phyloP scores from a whole-genome alignment of 2,888 invertebrate genomes.

The Tachina lurida region DNA sequence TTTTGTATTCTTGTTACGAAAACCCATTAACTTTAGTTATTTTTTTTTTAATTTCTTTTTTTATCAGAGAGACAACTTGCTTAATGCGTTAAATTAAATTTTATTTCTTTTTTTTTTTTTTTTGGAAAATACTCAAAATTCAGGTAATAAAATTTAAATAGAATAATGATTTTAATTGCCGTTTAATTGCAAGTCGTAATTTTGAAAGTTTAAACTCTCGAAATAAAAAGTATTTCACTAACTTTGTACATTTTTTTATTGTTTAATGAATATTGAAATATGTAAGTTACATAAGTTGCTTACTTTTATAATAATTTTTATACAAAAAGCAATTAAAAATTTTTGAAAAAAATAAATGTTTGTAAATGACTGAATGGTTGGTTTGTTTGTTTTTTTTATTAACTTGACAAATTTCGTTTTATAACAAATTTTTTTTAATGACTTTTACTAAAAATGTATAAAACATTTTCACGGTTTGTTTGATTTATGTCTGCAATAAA shows the following conservation, averaged over 20 bases:
- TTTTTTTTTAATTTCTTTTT: no score
- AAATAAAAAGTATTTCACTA: not conserved
- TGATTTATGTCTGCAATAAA: conserved; percentile 20
- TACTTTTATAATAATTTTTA: no score
- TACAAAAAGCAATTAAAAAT: not conserved
- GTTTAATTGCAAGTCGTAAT: not conserved
- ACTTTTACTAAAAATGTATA: not conserved
- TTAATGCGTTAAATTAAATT: not conserved
- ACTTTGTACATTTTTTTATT: not conserved
- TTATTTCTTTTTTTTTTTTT: not conserved
- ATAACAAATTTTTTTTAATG: conserved; percentile 20
- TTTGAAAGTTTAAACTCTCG: no score
- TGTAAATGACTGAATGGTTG: no score
- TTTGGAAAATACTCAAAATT: not conserved
- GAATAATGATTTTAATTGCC: not conserved
- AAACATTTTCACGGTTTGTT: not conserved
- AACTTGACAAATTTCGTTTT: not conserved
- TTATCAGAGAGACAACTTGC: not conserved
- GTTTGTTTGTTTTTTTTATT: not conserved
- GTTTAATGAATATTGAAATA: no score
- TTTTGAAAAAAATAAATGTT: no score
- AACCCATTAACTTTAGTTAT: no score
- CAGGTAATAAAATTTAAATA: not conserved
- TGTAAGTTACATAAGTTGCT: no score
- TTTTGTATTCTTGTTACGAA: no score